A percentile compares a stretch with the other conserved stretches of the same genome.
Conservation (phyloP, 2,797 vertebrate species). For the Rhabdophis nuchalis region DNA sequence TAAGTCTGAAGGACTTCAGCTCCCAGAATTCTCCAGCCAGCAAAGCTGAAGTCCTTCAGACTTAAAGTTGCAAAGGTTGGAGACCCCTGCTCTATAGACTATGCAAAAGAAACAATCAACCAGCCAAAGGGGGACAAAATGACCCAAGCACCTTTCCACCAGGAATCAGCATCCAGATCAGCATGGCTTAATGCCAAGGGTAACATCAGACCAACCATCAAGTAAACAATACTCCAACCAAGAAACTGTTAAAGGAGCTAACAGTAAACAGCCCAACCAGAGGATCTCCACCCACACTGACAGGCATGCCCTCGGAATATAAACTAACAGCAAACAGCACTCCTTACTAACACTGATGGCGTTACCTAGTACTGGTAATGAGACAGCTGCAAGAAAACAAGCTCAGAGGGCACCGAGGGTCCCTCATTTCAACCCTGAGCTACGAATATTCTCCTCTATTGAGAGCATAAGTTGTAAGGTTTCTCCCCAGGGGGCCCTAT, state of each 20-base stretch:
- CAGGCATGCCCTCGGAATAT: background rate
- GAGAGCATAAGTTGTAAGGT: background rate
- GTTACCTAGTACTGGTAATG: background rate
- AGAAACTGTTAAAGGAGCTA: background rate
- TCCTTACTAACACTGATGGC: background rate
- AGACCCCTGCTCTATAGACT: background rate
- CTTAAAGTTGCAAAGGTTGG: too few species aligned
- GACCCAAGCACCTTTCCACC: background rate
- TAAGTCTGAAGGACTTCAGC: too few species aligned
- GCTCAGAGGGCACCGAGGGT: background rate
- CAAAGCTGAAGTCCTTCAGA: too few species aligned
- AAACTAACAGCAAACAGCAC: background rate
- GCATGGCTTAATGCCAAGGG: background rate
- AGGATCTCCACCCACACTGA: background rate
- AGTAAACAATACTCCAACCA: background rate
- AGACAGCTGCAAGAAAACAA: background rate
- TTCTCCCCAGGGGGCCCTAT: background rate
- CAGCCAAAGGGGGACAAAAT: background rate
- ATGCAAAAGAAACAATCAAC: background rate
- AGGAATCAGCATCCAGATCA: background rate
- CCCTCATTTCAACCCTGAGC: background rate
- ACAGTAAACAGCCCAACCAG: background rate
- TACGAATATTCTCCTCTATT: background rate
- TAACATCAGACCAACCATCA: background rate
- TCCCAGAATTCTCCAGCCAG: too few species aligned